Conservation (phyloP, 1,140 invertebrate species). For the Temnothorax curvispinosus region DNA sequence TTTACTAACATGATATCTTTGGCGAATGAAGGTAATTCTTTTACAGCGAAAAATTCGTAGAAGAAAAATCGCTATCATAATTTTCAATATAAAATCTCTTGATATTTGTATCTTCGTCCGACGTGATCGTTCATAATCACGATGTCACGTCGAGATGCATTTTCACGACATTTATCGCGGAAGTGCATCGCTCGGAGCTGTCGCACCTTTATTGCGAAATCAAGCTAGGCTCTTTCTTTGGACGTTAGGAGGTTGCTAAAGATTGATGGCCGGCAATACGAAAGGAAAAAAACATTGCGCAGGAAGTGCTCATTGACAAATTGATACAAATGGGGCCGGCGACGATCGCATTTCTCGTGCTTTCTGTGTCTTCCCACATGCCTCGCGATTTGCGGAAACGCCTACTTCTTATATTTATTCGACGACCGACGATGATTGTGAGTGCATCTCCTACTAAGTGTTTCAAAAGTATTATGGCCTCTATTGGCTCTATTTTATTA, state of each 20-base stretch:
- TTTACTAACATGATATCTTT: neutral
- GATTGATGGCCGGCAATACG: conserved; percentile 39
- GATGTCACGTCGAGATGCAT: conserved; percentile 19
- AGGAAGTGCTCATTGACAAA: conserved; percentile 57
- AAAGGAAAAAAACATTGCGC: conserved; percentile 1
- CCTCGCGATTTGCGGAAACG: conserved; percentile 22
- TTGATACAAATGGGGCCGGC: conserved; percentile 52
- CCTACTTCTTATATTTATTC: conserved; percentile 5
- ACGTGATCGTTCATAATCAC: conserved; percentile 1
- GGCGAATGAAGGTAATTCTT: neutral
- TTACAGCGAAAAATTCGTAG: neutral
- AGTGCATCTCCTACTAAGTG: neutral
- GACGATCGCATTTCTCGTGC: conserved; percentile 4
- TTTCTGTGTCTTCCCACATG: conserved; percentile 24
- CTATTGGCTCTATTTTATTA: neutral
- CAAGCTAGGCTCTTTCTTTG: neutral
- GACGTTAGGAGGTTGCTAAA: conserved; percentile 24
- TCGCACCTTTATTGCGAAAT: conserved; percentile 21
- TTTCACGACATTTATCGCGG: neutral
- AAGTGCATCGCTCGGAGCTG: neutral
- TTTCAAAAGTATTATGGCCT: neutral
- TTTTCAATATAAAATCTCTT: neutral
- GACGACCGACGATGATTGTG: neutral
- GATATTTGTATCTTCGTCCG: neutral
- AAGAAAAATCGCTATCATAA: neutral